These are phyloP conservation scores for Halocynthia roretzi DNA, from an alignment of 23 tunicate species.

Conservation along the genomic window DNA sequence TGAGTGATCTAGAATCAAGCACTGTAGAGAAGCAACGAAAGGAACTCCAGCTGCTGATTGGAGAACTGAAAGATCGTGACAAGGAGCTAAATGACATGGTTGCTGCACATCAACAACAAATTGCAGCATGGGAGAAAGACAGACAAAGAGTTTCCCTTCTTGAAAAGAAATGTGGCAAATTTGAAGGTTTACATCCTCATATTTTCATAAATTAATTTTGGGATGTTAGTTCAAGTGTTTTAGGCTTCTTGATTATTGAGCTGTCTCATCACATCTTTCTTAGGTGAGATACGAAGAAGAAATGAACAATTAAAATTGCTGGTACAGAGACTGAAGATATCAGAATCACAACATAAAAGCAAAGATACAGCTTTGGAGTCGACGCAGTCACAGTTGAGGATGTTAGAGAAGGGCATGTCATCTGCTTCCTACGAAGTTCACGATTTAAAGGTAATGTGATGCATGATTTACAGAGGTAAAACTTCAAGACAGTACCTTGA, in stretches of 20 bases:
- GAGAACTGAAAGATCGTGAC: conserved; percentile 81
- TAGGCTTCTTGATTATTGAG: neutral
- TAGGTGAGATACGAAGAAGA: conserved; percentile 68
- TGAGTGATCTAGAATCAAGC: conserved; percentile 44
- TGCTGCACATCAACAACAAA: conserved; percentile 74
- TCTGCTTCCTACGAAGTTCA: conserved; percentile 13
- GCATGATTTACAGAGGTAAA: no score
- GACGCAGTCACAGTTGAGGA: conserved; percentile 4
- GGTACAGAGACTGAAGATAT: conserved; percentile 56
- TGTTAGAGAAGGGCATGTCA: neutral
- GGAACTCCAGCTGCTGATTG: conserved; percentile 63
- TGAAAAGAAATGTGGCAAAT: conserved; percentile 47
- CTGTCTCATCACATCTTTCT: conserved; percentile 3
- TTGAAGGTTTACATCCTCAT: conserved; percentile 37
- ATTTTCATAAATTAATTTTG: neutral
- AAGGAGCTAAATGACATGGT: conserved; percentile 81
- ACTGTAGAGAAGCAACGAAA: conserved; percentile 73
- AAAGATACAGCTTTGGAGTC: conserved; percentile 46
- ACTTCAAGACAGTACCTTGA: no score
- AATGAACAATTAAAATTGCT: conserved; percentile 67
- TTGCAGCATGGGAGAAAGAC: conserved; percentile 81
- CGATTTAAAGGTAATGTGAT: conserved; percentile 10
- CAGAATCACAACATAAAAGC: conserved; percentile 49
- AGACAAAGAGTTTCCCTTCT: conserved; percentile 33
- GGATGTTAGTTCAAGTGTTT: neutral